Evolutionary conservation across 2,113 vertebrate genomes (phyloP), one percentile per base, ranked within the genome.

Genomic region (Calidris pygmaea): DNA sequence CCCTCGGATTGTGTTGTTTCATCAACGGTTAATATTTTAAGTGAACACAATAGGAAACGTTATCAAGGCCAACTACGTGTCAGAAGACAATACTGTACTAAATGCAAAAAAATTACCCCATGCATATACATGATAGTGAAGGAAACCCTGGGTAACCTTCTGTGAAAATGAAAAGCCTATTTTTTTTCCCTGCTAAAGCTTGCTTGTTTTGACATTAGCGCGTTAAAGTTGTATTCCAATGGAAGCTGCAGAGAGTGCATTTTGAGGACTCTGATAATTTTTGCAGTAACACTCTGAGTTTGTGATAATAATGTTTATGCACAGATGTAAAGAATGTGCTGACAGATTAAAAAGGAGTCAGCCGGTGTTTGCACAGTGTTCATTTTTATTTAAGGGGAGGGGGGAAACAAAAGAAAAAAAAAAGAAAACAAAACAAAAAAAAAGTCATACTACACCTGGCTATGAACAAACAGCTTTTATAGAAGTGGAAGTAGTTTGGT

Each of bases 241-340:
- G 60, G 81, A 97, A 97, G 94, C 87, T 83, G 62, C 77, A 80
- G 89, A 96, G 76, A 90, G 73, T 92, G 85, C 39, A 20, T 97
- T 98, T 96, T 89, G 94, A 96, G 95, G 71, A 70, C 93, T 58
- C 76, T 97, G 96, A 94, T 97, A 95, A 97, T 98, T 98, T 98
- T 95, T 97, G 68, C 75, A 93, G 97, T 84, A 97, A 97, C 97
- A 96, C 76, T 97, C 96, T 92, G 96, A 97, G 96, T 97, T 93
- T 96, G 94, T 96, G 96, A 97, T 98, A 98, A 98, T 97, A 98
- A 97, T 95, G 85, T 98, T 98, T 98, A 97, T 98, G 96, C 95
- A 89, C 70, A 94, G 96, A 97, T 98, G 97, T 98, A 98, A 98
- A 97, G 97, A 97, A 98, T 97, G 94, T 97, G 97, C 98, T 98